Percentiles rank a stretch among this genome's conserved stretches.
Conservation (phyloP, 2,113 vertebrate genomes). For the Sinosuthora webbiana region DNA sequence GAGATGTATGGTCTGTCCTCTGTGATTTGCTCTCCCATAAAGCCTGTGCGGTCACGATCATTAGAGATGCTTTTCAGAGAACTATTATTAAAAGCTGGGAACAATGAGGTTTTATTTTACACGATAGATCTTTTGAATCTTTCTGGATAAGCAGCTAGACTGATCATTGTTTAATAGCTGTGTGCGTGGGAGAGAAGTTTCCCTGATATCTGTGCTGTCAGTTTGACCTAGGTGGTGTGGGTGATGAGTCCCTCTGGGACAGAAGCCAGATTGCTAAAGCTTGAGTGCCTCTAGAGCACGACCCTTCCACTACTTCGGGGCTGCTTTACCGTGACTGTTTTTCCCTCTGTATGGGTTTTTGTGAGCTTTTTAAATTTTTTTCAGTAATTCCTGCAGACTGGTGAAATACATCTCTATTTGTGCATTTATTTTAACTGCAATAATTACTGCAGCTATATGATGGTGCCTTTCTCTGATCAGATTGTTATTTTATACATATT, state of each 20-base stretch:
- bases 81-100: neutral
- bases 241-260: conserved; percentile 77
- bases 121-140: neutral
- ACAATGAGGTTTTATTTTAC: conserved; percentile 32
- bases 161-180: neutral
- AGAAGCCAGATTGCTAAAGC: conserved; percentile 72
- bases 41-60: neutral
- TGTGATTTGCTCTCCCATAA: neutral
- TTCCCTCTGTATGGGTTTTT: neutral
- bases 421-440: neutral
- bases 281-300: conserved; percentile 74
- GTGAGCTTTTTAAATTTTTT: neutral
- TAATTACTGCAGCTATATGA: neutral
- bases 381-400: neutral
- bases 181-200: neutral
- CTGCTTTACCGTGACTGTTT: neutral
- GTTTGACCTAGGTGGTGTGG: conserved; percentile 77
- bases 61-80: conserved; percentile 8
- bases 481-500: neutral
- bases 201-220: conserved; percentile 54
- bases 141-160: neutral
- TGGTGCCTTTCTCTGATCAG: neutral
- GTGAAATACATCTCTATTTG: neutral
- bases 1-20: neutral
- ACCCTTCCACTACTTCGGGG: neutral